Percentiles rank a stretch among this genome's conserved stretches.
Evolutionary conservation across 2,113 vertebrate species (phyloP).

Genomic region (Herpailurus yagouaroundi): DNA sequence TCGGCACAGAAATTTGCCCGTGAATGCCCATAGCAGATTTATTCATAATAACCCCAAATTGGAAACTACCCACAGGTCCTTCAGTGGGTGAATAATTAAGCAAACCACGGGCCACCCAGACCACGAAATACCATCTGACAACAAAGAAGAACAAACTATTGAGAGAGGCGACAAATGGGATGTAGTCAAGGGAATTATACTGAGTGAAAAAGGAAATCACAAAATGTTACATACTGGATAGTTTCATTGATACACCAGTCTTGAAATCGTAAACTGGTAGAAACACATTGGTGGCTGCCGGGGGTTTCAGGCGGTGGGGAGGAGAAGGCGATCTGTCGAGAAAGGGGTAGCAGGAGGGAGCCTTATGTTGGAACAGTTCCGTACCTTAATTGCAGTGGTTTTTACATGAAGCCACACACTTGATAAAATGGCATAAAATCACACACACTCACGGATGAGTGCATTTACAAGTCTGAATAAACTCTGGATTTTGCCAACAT

Average conservation of each 20-base stretch:
- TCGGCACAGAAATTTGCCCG: not conserved
- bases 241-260: not conserved
- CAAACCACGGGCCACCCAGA: not conserved
- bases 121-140: not conserved
- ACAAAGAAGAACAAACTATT: not conserved
- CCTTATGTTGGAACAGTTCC: not conserved
- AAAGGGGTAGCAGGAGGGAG: not conserved
- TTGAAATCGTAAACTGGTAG: not conserved
- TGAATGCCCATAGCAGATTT: not conserved
- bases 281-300: not conserved
- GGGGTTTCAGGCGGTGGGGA: not conserved
- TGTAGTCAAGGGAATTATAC: not conserved
- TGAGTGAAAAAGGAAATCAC: not conserved
- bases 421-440: not conserved
- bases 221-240: not conserved
- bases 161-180: not conserved
- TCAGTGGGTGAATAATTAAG: not conserved
- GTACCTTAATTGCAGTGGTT: not conserved
- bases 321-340: too few relatives aligned
- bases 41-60: not conserved
- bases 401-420: not conserved
- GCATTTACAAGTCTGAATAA: not conserved
- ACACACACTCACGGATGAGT: not conserved
- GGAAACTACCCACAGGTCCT: not conserved
- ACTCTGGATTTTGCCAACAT: not conserved